phyloP scores from a whole-genome alignment of 2,888 invertebrate genomes.

The Lathronympha strigana region DNA sequence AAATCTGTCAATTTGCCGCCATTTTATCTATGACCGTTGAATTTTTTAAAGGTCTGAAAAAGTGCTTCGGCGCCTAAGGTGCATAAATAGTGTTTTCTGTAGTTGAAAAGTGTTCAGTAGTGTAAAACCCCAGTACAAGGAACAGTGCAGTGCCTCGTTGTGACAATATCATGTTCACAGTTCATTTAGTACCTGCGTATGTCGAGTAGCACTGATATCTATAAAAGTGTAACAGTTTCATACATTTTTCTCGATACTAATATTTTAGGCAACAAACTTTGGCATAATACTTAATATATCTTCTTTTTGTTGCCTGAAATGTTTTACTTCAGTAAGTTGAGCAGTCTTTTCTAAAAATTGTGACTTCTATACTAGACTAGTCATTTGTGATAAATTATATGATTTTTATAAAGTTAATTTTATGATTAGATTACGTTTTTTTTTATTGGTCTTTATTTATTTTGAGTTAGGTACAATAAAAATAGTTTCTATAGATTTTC shows the following conservation, averaged over 20 bases:
- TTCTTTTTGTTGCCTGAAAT: conserved; percentile 33
- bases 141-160: conserved; percentile 70
- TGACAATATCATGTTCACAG: conserved; percentile 68
- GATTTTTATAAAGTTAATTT: conserved; percentile 43
- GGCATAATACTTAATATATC: not conserved
- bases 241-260: conserved; percentile 27
- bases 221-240: conserved; percentile 36
- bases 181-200: conserved; percentile 51
- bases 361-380: conserved; percentile 31
- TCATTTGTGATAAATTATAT: conserved; percentile 39
- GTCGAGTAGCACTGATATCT: conserved; percentile 39
- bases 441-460: conserved; percentile 38
- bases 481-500: conserved; percentile 26
- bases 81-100: conserved; percentile 45
- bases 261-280: conserved; percentile 33
- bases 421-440: conserved; percentile 49
- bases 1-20: conserved; percentile 19
- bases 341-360: conserved; percentile 30
- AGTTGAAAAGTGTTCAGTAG: conserved; percentile 76
- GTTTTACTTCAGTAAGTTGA: conserved; percentile 31
- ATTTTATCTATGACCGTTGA: conserved; percentile 36
- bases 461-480: conserved; percentile 17
- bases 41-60: conserved; percentile 63
- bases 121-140: conserved; percentile 68
- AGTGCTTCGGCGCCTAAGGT: conserved; percentile 61